Conservation (phyloP, 2,113 vertebrate genomes). For the Merops nubicus region DNA sequence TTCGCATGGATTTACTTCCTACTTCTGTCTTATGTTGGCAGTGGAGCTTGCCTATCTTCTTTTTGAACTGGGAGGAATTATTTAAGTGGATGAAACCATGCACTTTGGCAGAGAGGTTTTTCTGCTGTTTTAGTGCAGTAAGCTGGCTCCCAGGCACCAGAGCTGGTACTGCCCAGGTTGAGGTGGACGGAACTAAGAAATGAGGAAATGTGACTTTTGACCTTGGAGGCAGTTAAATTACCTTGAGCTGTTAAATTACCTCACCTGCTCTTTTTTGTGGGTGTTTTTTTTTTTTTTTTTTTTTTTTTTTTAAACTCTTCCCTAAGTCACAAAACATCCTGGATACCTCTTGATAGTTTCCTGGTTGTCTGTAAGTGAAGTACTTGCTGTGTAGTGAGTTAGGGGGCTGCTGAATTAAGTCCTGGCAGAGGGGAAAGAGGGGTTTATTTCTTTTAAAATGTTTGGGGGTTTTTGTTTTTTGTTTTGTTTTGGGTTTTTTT, state of each 20-base stretch:
- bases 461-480: background rate
- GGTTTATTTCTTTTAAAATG: too few relatives aligned
- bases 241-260: background rate
- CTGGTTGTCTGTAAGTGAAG: background rate
- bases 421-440: background rate
- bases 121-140: background rate
- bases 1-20: background rate
- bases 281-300: background rate
- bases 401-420: background rate
- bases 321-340: background rate
- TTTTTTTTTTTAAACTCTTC: background rate
- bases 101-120: background rate
- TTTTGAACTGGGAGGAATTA: background rate
- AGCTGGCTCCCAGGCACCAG: accelerated
- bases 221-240: background rate
- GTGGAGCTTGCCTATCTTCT: background rate
- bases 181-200: background rate
- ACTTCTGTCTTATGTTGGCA: background rate
- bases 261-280: background rate
- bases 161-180: background rate
- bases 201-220: background rate
- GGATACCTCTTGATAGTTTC: background rate
- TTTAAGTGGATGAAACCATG: background rate
- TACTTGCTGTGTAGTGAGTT: background rate
- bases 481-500: background rate